These are phyloP conservation scores for Pomatostomus ruficeps DNA, from an alignment of 2,113 vertebrate species.

Conservation along the genomic window DNA sequence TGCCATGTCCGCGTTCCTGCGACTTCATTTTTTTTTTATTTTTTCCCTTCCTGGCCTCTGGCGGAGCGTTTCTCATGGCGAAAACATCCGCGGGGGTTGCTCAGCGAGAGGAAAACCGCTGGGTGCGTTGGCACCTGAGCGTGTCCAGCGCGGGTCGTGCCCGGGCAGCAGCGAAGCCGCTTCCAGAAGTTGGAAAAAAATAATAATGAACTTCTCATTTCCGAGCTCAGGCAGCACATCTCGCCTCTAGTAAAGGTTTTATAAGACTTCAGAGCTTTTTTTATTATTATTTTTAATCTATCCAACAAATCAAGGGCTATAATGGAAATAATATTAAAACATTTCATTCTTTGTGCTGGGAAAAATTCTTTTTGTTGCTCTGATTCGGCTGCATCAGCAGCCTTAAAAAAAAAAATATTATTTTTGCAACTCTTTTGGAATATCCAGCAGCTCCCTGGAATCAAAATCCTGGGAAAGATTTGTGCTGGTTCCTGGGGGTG, in stretches of 20 bases:
- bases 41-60: background rate
- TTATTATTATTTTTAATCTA: background rate
- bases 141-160: background rate
- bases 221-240: background rate
- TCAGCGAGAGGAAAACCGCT: slow-evolving; percentile 4
- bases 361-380: background rate
- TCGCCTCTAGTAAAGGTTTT: background rate
- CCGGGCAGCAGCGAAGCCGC: background rate
- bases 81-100: slow-evolving; percentile 30
- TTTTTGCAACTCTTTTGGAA: background rate
- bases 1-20: background rate
- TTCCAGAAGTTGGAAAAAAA: slow-evolving; percentile 38
- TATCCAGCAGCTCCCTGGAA: background rate
- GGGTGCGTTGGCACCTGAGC: background rate
- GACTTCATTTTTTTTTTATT: background rate
- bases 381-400: background rate
- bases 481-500: background rate
- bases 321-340: slow-evolving; percentile 4
- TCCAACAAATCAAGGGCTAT: slow-evolving; percentile 13
- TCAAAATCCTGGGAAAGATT: background rate
- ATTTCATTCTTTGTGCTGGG: background rate
- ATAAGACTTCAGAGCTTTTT: background rate
- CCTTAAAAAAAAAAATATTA: background rate
- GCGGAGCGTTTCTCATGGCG: background rate
- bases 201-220: background rate